Conservation (phyloP, 2,888 invertebrate species). For the Gastracanthus pulcherrimus region DNA sequence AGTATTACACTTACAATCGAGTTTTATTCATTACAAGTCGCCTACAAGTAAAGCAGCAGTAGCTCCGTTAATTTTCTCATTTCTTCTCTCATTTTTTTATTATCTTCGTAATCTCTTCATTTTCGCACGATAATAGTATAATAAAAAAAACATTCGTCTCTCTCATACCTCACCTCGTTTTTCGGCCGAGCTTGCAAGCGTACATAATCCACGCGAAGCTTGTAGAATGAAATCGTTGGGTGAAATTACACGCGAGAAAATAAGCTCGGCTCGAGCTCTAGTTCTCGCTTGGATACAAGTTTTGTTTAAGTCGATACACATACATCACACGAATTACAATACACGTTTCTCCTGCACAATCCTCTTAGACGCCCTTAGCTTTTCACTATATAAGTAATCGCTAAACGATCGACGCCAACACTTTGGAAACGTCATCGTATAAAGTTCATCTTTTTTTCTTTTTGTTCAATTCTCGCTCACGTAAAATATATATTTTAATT, state of each 20-base stretch:
- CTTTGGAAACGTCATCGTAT: constrained; percentile 61
- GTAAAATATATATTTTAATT: constrained; percentile 55
- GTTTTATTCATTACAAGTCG: constrained; percentile 65
- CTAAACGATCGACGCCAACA: neutral
- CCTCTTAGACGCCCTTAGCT: neutral
- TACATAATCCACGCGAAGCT: constrained; percentile 22
- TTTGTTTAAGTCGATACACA: constrained; percentile 25
- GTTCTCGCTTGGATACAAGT: constrained; percentile 10
- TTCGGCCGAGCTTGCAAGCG: constrained; percentile 23
- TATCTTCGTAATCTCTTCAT: constrained; percentile 39
- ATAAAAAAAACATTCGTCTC: constrained; percentile 14
- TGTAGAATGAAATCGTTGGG: constrained; percentile 1
- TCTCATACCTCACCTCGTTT: constrained; percentile 9
- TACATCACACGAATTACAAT: constrained; percentile 47
- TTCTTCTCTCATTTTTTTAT: constrained; percentile 49
- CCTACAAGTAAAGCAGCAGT: constrained; percentile 68
- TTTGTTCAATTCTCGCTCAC: constrained; percentile 39
- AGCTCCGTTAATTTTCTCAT: constrained; percentile 63
- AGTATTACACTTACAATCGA: constrained; percentile 57
- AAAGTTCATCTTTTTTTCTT: constrained; percentile 53
- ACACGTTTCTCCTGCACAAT: constrained; percentile 8
- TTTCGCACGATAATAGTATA: constrained; percentile 35
- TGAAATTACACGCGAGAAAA: constrained; percentile 1
- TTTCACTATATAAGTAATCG: neutral
- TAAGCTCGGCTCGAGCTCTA: too few species aligned